A percentile compares a stretch with the other conserved stretches of the same genome.
phyloP scores from a whole-genome alignment of 2,797 vertebrate genomes.

The Ceryle rudis region DNA sequence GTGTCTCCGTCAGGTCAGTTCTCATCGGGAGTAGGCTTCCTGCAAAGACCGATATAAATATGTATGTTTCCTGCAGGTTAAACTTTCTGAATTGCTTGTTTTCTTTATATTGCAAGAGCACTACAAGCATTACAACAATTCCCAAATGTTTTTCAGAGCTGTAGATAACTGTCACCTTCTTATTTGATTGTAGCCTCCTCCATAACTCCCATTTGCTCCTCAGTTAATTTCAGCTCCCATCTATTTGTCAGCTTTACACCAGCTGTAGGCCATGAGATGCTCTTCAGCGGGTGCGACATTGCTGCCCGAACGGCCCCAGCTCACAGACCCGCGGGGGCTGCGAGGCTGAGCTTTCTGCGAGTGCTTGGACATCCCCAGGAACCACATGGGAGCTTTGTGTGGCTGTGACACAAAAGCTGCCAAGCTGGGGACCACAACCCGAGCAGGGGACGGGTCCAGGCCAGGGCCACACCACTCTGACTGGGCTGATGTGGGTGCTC shows the following conservation, averaged over 20 bases:
- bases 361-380: not conserved
- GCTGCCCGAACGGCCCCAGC: not conserved
- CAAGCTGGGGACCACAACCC: not conserved
- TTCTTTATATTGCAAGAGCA: not conserved
- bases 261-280: not conserved
- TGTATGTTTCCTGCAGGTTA: not conserved
- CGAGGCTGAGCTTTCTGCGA: not conserved
- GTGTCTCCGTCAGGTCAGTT: not conserved
- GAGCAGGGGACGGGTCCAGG: accelerated
- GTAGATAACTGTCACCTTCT: not conserved
- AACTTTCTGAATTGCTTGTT: not conserved
- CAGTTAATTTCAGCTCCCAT: not conserved
- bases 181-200: not conserved
- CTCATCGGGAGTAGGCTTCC: not conserved
- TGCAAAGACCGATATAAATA: not conserved
- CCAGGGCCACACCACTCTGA: accelerated
- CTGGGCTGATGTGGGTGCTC: accelerated
- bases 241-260: not conserved
- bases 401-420: not conserved
- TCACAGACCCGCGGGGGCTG: not conserved
- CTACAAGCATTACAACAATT: not conserved
- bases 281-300: accelerated
- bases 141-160: not conserved
- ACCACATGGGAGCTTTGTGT: accelerated
- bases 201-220: not conserved